These are phyloP conservation scores for Tenualosa ilisha DNA, from an alignment of 2,797 vertebrate genomes.

Conservation along the genomic window DNA sequence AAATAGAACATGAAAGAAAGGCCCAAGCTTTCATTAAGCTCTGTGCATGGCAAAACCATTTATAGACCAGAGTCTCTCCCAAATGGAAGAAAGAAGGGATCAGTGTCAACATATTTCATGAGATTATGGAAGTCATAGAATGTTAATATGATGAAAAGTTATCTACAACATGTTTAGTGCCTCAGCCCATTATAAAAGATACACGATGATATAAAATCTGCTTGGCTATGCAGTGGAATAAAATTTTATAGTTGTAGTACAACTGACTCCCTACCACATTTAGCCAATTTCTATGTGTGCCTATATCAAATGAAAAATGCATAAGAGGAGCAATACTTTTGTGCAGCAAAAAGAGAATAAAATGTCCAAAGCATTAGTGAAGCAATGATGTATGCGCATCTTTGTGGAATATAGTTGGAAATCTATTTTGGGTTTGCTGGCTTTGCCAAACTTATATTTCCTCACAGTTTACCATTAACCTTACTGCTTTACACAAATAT, in stretches of 20 bases:
- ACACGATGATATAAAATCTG: constrained; percentile 69
- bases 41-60: constrained; percentile 83
- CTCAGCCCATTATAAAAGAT: constrained; percentile 58
- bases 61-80: constrained; percentile 82
- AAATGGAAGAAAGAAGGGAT: constrained; percentile 77
- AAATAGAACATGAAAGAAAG: constrained; percentile 78
- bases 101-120: constrained; percentile 84
- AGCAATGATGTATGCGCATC: constrained; percentile 86
- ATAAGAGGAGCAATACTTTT: constrained; percentile 71
- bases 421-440: constrained; percentile 77
- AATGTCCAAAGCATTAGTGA: constrained; percentile 82
- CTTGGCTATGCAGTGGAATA: constrained; percentile 68
- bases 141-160: constrained; percentile 86
- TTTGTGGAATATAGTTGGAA: constrained; percentile 82
- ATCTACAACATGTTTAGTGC: constrained; percentile 79
- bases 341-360: constrained; percentile 71
- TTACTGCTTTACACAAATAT: constrained; percentile 57
- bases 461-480: constrained; percentile 83
- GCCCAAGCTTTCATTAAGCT: constrained; percentile 84
- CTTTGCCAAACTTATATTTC: constrained; percentile 83
- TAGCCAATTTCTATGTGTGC: constrained; percentile 76
- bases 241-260: constrained; percentile 76
- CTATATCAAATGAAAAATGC: constrained; percentile 77
- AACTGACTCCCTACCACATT: constrained; percentile 63
- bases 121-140: constrained; percentile 82